Conservation (phyloP, 92 coral and sea anemone genomes). For the Porites lobata region DNA sequence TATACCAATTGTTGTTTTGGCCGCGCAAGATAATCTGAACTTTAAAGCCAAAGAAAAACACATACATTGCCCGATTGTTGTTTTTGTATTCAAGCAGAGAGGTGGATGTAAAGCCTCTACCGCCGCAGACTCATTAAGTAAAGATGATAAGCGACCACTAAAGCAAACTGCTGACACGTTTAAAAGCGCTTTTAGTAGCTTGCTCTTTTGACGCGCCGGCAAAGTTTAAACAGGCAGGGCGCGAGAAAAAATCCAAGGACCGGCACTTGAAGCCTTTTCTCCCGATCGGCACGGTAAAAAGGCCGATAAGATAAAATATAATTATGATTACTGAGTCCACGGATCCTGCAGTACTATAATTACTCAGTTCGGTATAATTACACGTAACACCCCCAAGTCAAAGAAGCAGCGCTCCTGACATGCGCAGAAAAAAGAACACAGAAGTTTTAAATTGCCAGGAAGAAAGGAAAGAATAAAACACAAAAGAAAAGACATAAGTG, state of each 20-base stretch:
- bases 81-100: constrained; percentile 24
- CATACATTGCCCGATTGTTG: constrained; percentile 8
- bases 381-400: background rate
- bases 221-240: constrained; percentile 45
- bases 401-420: background rate
- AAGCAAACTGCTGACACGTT: constrained; percentile 24
- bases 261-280: constrained; percentile 7
- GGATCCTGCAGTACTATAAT: constrained; percentile 37
- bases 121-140: constrained; percentile 44
- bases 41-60: constrained; percentile 13
- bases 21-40: constrained; percentile 3
- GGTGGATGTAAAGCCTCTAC: background rate
- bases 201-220: constrained; percentile 47
- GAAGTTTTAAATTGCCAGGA: background rate
- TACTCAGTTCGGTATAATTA: constrained; percentile 19
- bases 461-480: too few species aligned
- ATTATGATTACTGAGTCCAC: constrained; percentile 19
- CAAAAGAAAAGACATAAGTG: background rate
- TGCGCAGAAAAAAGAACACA: background rate
- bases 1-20: constrained; percentile 2
- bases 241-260: background rate
- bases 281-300: constrained; percentile 41
- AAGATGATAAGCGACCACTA: constrained; percentile 42
- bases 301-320: constrained; percentile 12
- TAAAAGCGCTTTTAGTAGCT: constrained; percentile 29